Base-by-base conservation (phyloP, 2,797 vertebrate species). In the Sebastes oblongus region DNA sequence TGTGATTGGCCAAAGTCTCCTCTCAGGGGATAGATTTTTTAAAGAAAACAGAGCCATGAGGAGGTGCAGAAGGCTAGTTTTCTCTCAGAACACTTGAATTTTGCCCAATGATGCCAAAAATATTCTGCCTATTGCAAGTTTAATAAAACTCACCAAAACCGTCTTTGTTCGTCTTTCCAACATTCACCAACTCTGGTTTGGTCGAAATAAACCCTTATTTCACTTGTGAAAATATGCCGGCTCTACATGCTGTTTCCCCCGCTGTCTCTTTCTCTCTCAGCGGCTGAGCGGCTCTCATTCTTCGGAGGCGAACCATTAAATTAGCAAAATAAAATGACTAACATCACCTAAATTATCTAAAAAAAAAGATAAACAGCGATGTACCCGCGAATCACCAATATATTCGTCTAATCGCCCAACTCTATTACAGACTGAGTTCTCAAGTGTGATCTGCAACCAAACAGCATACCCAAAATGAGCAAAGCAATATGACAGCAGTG, bases 401-500 rank as follows among this genome's bases (percentile, higher is more conserved):
- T 50, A n/a, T 52, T 52, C 46, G 18, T 52, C 46, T n/a, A 52
- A 52, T 52, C 46, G 46, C 46, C 18, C 7, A 20, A 52, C 46
- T 52, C 18, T n/a, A 52, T 0, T 52, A 52, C 8, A 22, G 1
- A 34, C 54, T 22, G 20, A 56, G 25, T 36, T 18, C 22, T 64
- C 1, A 12, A 58, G 61, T 62, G 16, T 54, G 11, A 52, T 55
- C 27, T 25, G 58, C 34, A 25, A 66, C 10, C 60, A 72, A 14
- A 30, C 34, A 34, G 46, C 52, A 50, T 11, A 18, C 22, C 42
- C 56, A n/a, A 68, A 86, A 72, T 60, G 70, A 79, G 65, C 77
- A 68, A 61, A 72, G 66, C 66, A 34, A 12, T 30, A 42, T 77
- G 82, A 88, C 88, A 84, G 85, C 86, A 89, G 84, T 80, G 77